Evolutionary conservation across 2,888 invertebrate genomes (phyloP).

Genomic region (Scaptomyza reducta): DNA sequence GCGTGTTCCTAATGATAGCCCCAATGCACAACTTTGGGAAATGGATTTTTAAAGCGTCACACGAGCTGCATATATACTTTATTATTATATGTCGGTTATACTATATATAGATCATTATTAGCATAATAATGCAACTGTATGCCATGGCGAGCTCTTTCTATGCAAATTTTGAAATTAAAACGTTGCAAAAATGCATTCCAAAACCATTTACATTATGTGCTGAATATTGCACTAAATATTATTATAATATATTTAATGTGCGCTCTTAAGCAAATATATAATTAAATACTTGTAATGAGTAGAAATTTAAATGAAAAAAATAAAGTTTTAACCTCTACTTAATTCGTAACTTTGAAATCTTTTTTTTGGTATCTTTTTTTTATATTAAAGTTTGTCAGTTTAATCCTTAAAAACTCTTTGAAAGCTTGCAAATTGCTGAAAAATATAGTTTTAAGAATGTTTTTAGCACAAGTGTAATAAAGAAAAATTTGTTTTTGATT

Average conservation of each 20-base stretch:
- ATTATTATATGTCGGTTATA: background rate
- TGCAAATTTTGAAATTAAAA: constrained; percentile 10
- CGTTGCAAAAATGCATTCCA: background rate
- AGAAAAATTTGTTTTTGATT: too few species aligned
- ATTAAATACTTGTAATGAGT: background rate
- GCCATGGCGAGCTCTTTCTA: constrained; percentile 1
- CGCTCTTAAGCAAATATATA: background rate
- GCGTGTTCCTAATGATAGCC: constrained; percentile 19
- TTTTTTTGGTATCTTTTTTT: too few species aligned
- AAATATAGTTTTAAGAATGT: too few species aligned
- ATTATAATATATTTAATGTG: constrained; percentile 1
- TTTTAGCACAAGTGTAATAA: too few species aligned
- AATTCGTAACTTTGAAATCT: too few species aligned
- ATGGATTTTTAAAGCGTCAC: constrained; percentile 48
- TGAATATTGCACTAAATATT: constrained; percentile 4
- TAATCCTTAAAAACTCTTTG: background rate
- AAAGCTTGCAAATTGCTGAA: too few species aligned
- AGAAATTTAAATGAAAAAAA: background rate
- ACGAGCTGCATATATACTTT: constrained; percentile 37
- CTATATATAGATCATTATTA: constrained; percentile 10
- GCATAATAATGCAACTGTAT: constrained; percentile 35
- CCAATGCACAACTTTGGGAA: constrained; percentile 38
- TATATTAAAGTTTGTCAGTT: too few species aligned
- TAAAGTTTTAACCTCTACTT: too few species aligned
- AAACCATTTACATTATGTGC: background rate